Conservation (phyloP, 2,797 vertebrate genomes). For the Lepus townsendii region DNA sequence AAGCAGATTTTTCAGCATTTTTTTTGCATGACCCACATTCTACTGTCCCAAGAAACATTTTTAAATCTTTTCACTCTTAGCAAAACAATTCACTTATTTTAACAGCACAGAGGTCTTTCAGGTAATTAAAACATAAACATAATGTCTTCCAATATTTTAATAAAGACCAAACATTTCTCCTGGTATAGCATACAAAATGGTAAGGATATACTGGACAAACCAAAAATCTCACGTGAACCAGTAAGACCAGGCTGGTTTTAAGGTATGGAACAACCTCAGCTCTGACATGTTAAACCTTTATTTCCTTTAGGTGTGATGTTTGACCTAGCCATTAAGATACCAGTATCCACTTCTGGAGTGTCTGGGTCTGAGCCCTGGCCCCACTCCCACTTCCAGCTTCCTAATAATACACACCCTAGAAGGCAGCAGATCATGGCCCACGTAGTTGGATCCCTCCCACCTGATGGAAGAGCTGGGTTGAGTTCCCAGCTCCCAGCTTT, state of each 20-base stretch:
- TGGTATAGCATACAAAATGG: neutral
- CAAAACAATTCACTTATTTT: conserved; percentile 23
- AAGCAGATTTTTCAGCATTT: neutral
- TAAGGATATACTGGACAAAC: neutral
- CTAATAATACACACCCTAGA: no score
- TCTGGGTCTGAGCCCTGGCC: no score
- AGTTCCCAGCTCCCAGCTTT: no score
- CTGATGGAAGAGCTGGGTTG: no score
- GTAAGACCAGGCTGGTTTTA: neutral
- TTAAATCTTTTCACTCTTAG: neutral
- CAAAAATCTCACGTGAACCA: neutral
- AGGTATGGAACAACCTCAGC: neutral
- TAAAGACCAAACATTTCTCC: neutral
- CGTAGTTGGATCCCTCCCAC: no score
- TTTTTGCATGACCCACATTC: neutral
- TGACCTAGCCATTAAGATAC: no score
- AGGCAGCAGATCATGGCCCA: no score
- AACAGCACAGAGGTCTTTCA: neutral
- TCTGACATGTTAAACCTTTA: neutral
- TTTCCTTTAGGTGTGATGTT: neutral
- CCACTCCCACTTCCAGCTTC: no score
- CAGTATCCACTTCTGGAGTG: no score
- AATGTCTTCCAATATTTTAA: neutral
- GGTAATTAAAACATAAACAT: neutral
- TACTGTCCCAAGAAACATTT: neutral